Conservation (phyloP, 2,797 vertebrate species). For the Glyptemys insculpta region DNA sequence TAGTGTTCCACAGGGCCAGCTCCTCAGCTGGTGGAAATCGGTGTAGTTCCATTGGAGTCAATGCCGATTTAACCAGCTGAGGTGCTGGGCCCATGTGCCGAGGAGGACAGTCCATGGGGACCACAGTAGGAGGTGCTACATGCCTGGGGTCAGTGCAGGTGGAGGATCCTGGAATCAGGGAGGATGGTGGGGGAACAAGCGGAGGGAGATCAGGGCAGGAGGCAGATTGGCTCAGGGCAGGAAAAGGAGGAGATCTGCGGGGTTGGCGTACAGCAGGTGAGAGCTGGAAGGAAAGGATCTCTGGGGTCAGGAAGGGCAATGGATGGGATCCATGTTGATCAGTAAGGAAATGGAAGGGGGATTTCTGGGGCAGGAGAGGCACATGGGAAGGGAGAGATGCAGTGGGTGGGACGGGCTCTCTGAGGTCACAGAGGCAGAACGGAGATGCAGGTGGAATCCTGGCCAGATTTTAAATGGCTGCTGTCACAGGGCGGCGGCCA, state of each 20-base stretch:
- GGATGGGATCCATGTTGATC: background rate
- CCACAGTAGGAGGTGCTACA: background rate
- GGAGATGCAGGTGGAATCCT: background rate
- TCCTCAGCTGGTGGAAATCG: background rate
- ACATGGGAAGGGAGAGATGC: background rate
- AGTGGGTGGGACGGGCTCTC: background rate
- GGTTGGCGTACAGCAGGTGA: background rate
- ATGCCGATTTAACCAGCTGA: background rate
- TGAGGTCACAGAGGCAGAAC: background rate
- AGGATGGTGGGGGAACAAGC: background rate
- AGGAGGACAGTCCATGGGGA: background rate
- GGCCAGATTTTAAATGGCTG: background rate
- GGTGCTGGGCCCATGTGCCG: background rate
- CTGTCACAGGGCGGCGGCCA: background rate
- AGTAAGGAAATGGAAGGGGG: background rate
- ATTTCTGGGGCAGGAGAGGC: background rate
- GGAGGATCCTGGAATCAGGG: background rate
- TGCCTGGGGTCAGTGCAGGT: background rate
- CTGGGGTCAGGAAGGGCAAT: background rate
- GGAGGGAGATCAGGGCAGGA: background rate
- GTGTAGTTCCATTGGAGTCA: accelerated
- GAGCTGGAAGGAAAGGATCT: background rate
- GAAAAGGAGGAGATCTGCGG: background rate
- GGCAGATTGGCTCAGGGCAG: background rate
- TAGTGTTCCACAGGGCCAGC: background rate